These are phyloP conservation scores for Cordilura impudica DNA, from an alignment of 2,888 invertebrate species.

Conservation along the genomic window DNA sequence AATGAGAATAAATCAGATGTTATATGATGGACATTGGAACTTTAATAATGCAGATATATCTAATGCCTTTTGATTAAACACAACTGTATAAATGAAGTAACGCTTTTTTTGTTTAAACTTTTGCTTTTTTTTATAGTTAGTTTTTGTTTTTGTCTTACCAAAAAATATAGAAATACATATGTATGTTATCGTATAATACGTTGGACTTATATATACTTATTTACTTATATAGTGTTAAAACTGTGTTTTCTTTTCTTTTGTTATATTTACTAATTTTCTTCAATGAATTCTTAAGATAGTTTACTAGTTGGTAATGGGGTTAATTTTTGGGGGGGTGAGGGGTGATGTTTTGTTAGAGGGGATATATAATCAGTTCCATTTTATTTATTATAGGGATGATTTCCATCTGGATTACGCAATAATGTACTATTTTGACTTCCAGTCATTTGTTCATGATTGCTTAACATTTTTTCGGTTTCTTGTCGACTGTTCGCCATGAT, in stretches of 20 bases:
- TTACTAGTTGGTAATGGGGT: slow-evolving; percentile 1
- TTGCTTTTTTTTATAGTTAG: not conserved
- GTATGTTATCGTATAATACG: slow-evolving; percentile 10
- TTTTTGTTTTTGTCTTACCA: slow-evolving; percentile 23
- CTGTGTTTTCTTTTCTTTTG: slow-evolving; percentile 6
- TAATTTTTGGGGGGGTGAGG: slow-evolving; percentile 9
- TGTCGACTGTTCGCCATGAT: slow-evolving; percentile 78
- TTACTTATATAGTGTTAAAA: slow-evolving; percentile 42
- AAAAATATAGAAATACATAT: slow-evolving; percentile 42
- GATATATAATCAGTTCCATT: slow-evolving; percentile 63
- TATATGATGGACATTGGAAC: too few species aligned
- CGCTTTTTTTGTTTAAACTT: not conserved
- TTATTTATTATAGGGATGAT: slow-evolving; percentile 76
- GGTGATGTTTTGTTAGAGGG: not conserved
- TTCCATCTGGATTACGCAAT: slow-evolving; percentile 75
- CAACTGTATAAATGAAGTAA: slow-evolving; percentile 22
- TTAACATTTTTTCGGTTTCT: slow-evolving; percentile 78
- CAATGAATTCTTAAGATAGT: slow-evolving; percentile 18
- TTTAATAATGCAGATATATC: too few species aligned
- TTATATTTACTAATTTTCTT: not conserved
- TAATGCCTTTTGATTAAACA: not conserved
- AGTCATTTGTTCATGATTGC: slow-evolving; percentile 70
- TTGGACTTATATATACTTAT: slow-evolving; percentile 41
- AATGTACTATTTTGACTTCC: slow-evolving; percentile 75
- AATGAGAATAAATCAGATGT: too few species aligned